Evolutionary conservation across 2,888 invertebrate genomes (phyloP).

Genomic region (Pycnomerus fuliginosus): DNA sequence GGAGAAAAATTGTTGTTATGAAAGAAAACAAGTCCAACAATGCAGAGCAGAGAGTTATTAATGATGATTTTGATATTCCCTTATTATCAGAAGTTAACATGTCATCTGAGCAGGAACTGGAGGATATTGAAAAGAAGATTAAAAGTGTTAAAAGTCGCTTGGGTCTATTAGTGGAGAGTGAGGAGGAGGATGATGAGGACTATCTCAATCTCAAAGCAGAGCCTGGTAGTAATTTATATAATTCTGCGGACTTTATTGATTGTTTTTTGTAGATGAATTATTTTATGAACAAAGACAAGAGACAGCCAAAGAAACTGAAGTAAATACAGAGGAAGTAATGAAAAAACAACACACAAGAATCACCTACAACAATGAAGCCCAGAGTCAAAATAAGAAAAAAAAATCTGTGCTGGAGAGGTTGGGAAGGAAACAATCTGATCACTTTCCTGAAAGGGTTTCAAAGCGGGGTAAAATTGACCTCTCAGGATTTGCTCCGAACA

Average conservation of each 20-base stretch:
- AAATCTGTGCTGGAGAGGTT: conserved; percentile 55
- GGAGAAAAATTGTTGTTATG: conserved; percentile 45
- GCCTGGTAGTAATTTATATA: conserved; percentile 47
- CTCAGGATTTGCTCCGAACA: conserved; percentile 27
- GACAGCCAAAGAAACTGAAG: neutral
- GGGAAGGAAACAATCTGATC: conserved; percentile 51
- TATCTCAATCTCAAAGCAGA: conserved; percentile 66
- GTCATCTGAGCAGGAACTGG: conserved; percentile 55
- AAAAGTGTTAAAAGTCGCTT: conserved; percentile 57
- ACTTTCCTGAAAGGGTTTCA: no score
- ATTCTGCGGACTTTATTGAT: neutral
- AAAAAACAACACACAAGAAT: conserved; percentile 34
- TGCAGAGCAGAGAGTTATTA: conserved; percentile 23
- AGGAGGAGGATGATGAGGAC: conserved; percentile 61
- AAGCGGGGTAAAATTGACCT: conserved; percentile 31
- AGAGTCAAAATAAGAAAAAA: conserved; percentile 35
- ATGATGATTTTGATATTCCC: conserved; percentile 55
- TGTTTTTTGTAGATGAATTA: conserved; percentile 33
- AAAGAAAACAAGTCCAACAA: conserved; percentile 26
- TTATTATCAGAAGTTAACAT: conserved; percentile 53
- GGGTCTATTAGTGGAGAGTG: conserved; percentile 49
- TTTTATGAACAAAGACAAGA: conserved; percentile 14
- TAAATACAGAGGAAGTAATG: neutral
- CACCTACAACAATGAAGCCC: conserved; percentile 32
- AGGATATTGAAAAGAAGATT: conserved; percentile 65